A percentile compares a stretch with the other conserved stretches of the same genome.
Evolutionary conservation across 2,888 invertebrate genomes (phyloP).

Genomic region (Fabriciana adippe): DNA sequence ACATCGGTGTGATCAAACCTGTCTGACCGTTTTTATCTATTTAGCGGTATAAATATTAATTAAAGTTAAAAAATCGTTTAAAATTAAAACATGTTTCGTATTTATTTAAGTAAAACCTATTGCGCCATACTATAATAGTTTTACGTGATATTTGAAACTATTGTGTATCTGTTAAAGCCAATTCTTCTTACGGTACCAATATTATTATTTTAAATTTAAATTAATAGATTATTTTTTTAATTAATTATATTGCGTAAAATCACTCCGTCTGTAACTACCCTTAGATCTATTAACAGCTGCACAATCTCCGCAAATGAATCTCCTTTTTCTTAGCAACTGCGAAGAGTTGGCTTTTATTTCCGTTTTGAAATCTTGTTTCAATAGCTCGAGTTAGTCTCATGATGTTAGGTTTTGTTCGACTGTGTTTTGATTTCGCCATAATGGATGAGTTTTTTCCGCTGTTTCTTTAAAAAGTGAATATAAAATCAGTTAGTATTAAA

Average conservation of each 20-base stretch:
- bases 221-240: too few species aligned
- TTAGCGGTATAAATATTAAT: too few species aligned
- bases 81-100: too few species aligned
- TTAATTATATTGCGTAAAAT: neutral
- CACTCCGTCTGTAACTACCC: slow-evolving; percentile 15
- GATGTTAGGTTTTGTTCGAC: slow-evolving; percentile 41
- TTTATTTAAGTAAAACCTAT: too few species aligned
- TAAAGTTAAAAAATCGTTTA: too few species aligned
- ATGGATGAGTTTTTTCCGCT: slow-evolving; percentile 27
- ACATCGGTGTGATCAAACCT: too few species aligned
- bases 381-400: slow-evolving; percentile 43
- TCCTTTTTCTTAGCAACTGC: slow-evolving; percentile 48
- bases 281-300: slow-evolving; percentile 49
- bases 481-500: neutral
- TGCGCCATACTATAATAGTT: too few species aligned
- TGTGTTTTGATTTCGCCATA: slow-evolving; percentile 38
- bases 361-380: slow-evolving; percentile 54
- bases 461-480: slow-evolving; percentile 1
- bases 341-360: slow-evolving; percentile 57
- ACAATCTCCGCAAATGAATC: slow-evolving; percentile 63
- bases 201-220: too few species aligned
- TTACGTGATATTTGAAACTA: too few species aligned
- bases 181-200: too few species aligned
- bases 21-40: too few species aligned
- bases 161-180: too few species aligned